Conservation (phyloP, 2,797 vertebrate genomes). For the Xerus rutilus region DNA sequence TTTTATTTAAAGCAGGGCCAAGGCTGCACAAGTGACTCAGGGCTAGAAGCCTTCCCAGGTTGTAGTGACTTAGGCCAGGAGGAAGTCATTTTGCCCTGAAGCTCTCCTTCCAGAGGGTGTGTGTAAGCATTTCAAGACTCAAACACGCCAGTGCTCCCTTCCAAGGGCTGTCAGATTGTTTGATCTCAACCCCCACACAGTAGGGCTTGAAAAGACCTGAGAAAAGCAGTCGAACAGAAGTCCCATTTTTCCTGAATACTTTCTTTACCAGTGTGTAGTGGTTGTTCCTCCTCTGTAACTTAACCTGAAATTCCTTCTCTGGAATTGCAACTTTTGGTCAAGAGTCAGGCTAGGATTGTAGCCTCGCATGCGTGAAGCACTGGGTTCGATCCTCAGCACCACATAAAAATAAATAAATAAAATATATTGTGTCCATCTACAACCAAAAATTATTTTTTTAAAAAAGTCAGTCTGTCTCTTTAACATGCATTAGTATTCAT, state of each 20-base stretch:
- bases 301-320: conserved; percentile 45
- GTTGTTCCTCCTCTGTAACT: not conserved
- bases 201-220: not conserved
- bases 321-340: not conserved
- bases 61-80: not conserved
- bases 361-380: too few relatives aligned
- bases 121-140: not conserved
- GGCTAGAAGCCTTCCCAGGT: conserved; percentile 38
- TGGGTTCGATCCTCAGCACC: too few relatives aligned
- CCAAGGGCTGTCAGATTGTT: not conserved
- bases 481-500: not conserved
- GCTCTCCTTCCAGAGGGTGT: conserved; percentile 11
- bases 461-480: not conserved
- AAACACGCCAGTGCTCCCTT: not conserved
- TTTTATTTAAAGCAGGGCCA: conserved; percentile 63
- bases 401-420: too few relatives aligned
- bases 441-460: too few relatives aligned
- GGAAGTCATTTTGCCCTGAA: conserved; percentile 48
- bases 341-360: too few relatives aligned
- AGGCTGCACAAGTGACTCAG: conserved; percentile 65
- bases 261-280: not conserved
- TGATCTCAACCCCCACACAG: not conserved
- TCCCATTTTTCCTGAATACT: not conserved
- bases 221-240: not conserved
- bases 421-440: too few relatives aligned